Conservation (phyloP, 2,888 invertebrate species). For the Hofmannophila pseudospretella region DNA sequence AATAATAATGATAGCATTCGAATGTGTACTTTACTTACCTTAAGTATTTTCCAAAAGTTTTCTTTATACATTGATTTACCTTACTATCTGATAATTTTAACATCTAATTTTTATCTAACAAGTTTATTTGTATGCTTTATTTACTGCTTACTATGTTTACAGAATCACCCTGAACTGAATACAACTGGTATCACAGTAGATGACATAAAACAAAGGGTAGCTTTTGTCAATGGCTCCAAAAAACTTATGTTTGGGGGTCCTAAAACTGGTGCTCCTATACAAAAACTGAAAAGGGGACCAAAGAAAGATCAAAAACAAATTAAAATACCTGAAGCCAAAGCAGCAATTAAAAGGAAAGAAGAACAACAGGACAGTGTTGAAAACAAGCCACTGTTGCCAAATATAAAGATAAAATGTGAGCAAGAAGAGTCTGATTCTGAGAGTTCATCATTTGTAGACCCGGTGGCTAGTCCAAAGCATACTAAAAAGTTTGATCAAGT, state of each 20-base stretch:
- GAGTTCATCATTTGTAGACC: conserved; percentile 66
- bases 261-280: conserved; percentile 46
- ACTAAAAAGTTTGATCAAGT: conserved; percentile 52
- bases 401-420: conserved; percentile 67
- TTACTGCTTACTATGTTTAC: conserved; percentile 22
- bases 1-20: too few relatives aligned
- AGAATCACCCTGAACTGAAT: conserved; percentile 86
- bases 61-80: too few relatives aligned
- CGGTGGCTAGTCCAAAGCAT: conserved; percentile 60
- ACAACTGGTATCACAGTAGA: conserved; percentile 86
- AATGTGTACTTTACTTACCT: too few relatives aligned
- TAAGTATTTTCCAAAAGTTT: too few relatives aligned
- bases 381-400: conserved; percentile 52
- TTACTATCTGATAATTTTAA: too few relatives aligned
- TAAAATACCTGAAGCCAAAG: conserved; percentile 36
- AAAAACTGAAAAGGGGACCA: conserved; percentile 48
- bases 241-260: conserved; percentile 67
- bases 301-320: conserved; percentile 44
- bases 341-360: conserved; percentile 51
- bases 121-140: too few relatives aligned
- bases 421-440: conserved; percentile 67
- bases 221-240: conserved; percentile 68
- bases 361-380: conserved; percentile 46
- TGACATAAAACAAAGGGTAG: conserved; percentile 75
- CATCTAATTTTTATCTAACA: too few relatives aligned